These are phyloP conservation scores for Crypturellus tataupa DNA, from an alignment of 2,797 vertebrate genomes.

Conservation along the genomic window DNA sequence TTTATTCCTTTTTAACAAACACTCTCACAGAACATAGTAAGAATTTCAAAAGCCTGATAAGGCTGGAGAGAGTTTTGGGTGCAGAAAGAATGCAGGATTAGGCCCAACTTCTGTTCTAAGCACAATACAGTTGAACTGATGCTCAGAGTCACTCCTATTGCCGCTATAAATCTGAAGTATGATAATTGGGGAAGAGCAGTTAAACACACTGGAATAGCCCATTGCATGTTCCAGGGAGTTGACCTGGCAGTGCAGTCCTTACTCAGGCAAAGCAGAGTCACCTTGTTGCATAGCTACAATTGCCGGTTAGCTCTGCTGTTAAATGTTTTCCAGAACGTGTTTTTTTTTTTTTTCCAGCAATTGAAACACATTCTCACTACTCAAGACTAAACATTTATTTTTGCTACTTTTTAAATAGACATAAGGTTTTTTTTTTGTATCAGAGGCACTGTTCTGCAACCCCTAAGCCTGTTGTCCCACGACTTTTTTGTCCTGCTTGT, in stretches of 20 bases:
- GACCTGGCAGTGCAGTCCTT: slow-evolving; percentile 16
- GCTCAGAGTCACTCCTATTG: background rate
- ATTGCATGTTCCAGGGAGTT: background rate
- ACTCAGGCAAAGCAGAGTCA: slow-evolving; percentile 37
- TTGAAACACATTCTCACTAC: slow-evolving; percentile 24
- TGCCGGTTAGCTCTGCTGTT: slow-evolving; percentile 20
- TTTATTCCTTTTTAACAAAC: slow-evolving; percentile 7
- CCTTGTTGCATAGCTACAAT: background rate
- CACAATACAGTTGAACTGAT: background rate
- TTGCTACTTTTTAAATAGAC: slow-evolving; percentile 38
- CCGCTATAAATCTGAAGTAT: background rate
- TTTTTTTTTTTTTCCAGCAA: slow-evolving; percentile 32
- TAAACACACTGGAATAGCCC: background rate
- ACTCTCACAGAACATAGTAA: background rate
- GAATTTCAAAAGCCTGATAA: background rate
- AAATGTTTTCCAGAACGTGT: background rate
- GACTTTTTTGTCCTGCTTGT: slow-evolving; percentile 21
- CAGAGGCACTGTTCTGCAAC: slow-evolving; percentile 12
- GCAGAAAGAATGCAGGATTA: slow-evolving; percentile 1
- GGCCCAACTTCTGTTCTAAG: background rate
- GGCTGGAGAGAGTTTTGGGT: background rate
- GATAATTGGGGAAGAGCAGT: background rate
- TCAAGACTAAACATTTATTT: slow-evolving; percentile 15
- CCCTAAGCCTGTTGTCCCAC: background rate
- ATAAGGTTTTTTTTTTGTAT: slow-evolving; percentile 21